Conservation (phyloP, 2,888 invertebrate genomes). For the Digitonthophagus gazella region DNA sequence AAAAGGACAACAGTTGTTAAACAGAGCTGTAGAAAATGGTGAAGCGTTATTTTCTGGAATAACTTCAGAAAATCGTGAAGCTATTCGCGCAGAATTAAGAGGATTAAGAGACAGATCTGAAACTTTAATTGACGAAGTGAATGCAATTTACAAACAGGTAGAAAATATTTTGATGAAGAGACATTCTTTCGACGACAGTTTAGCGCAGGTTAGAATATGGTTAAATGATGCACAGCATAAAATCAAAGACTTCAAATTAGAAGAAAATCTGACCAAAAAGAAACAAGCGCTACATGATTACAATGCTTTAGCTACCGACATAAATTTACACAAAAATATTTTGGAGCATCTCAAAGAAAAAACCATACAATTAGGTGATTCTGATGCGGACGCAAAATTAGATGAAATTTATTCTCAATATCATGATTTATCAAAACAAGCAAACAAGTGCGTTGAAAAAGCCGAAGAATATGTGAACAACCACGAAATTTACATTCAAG, state of each 20-base stretch:
- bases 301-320: slow-evolving; percentile 79
- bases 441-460: slow-evolving; percentile 63
- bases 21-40: slow-evolving; percentile 79
- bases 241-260: slow-evolving; percentile 68
- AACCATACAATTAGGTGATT: slow-evolving; percentile 74
- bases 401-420: slow-evolving; percentile 73
- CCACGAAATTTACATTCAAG: slow-evolving; percentile 80
- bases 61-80: slow-evolving; percentile 82
- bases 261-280: slow-evolving; percentile 83
- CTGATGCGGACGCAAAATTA: slow-evolving; percentile 74
- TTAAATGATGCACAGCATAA: slow-evolving; percentile 75
- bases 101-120: slow-evolving; percentile 80
- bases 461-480: slow-evolving; percentile 73
- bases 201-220: slow-evolving; percentile 85
- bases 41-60: slow-evolving; percentile 84
- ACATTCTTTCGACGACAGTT: slow-evolving; percentile 90
- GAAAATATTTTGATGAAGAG: slow-evolving; percentile 87
- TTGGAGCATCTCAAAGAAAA: slow-evolving; percentile 81
- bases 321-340: slow-evolving; percentile 80
- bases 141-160: slow-evolving; percentile 79
- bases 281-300: slow-evolving; percentile 81
- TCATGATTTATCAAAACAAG: slow-evolving; percentile 64
- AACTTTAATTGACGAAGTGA: slow-evolving; percentile 78
- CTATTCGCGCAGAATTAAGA: slow-evolving; percentile 77
- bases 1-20: slow-evolving; percentile 73